Base-by-base conservation (phyloP, 2,113 vertebrate genomes). In the Pleuronectes platessa region DNA sequence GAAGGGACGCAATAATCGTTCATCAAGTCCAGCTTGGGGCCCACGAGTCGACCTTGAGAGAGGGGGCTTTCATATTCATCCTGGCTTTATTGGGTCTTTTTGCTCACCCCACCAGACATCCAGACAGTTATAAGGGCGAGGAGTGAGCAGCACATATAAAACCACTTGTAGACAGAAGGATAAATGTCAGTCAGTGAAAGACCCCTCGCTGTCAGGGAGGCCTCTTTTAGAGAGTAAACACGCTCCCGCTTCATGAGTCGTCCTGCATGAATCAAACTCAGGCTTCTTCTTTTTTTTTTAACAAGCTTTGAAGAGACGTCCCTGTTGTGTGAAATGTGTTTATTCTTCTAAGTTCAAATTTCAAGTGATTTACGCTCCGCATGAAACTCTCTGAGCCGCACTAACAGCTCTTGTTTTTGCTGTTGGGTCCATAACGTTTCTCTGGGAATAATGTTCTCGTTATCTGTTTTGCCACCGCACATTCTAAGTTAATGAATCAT, bases 61-160 rank as follows among this genome's bases (percentile, higher is more conserved):
- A 31, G 61, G n/a, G 40, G 61, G 61, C n/a, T 81, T 74, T 92
- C 86, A 81, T 90, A 89, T 91, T 90, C 74, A 81, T 71, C 83
- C 75, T n/a, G 71, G 64, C 68, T 90, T 86, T 71, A 92, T 71
- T 83, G 80, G 82, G 81, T 79, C 51, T n/a, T 74, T 31, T 31
- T 6, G 1, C 6, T 72, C 65, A 72, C 61, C 71, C 60, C 65
- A 37, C 60, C 68, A 17, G 73, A 60, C 37, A 14, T 54, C 11
- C 61, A 61, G 84, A 84, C 75, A 72, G 75, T 86, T 90, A 84
- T 72, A 63, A 84, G 86, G 59, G 64, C 20, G 73, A 42, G 49
- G 14, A 82, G 71, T 20, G 78, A 69, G 79, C 62, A 24, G 40
- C 6, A 42, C 59, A 68, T 75, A 79, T 88, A 83, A 92, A 92